Conservation (phyloP, 2,113 vertebrate genomes). For the Passer montanus region DNA sequence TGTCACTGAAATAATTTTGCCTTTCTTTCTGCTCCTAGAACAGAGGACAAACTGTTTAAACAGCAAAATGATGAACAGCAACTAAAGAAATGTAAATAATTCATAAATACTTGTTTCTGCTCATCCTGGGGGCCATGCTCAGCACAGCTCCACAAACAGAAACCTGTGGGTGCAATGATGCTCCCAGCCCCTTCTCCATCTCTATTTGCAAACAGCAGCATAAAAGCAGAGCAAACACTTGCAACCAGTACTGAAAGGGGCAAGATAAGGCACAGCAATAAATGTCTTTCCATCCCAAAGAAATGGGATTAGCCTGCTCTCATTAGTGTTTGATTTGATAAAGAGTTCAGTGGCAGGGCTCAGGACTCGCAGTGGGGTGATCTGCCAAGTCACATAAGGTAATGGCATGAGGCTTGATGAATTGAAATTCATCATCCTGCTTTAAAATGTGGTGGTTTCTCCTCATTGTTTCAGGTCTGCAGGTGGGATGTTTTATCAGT, state of each 20-base stretch:
- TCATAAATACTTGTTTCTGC: slow-evolving; percentile 3
- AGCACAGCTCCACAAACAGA: neutral
- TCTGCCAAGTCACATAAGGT: neutral
- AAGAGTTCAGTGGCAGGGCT: neutral
- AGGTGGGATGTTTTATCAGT: neutral
- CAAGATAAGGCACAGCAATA: neutral
- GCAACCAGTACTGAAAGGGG: neutral
- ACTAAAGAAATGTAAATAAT: slow-evolving; percentile 31
- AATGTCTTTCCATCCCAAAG: neutral
- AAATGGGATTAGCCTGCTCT: neutral
- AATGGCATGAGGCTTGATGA: neutral
- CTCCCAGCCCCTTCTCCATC: neutral
- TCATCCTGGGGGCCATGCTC: accelerated
- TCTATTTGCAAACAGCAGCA: neutral
- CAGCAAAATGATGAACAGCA: neutral
- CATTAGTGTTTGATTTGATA: neutral
- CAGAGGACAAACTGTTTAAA: slow-evolving; percentile 43
- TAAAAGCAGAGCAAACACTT: neutral
- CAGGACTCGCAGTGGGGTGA: neutral
- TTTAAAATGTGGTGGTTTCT: neutral
- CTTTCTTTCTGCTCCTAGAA: slow-evolving; percentile 14
- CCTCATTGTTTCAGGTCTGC: neutral
- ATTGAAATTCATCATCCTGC: neutral
- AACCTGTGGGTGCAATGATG: neutral
- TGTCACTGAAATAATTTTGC: slow-evolving; percentile 15